Base-by-base conservation (phyloP, 2,113 vertebrate genomes). In the Barnardius zonarius region DNA sequence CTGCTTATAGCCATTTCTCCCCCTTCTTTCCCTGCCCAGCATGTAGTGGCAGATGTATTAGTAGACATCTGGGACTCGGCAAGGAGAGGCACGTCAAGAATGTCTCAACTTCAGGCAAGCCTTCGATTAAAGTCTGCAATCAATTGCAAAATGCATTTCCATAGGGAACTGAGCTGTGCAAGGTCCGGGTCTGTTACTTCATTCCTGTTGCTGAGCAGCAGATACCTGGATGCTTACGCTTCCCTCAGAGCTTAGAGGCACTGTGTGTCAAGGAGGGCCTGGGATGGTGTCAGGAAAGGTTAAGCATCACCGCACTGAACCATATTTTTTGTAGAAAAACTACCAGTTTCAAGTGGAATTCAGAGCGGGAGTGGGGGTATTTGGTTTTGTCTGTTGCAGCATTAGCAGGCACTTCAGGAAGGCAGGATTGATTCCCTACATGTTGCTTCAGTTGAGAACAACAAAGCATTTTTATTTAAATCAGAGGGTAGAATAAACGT, bases 381-480 rank as follows among this genome's bases (percentile, higher is more conserved):
- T 37, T 64, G 39, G 2, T 28, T 46, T 76, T 52, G 9, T 73
- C 66, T 93, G 69, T 75, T 81, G 37, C 46, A 93, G 27, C 54
- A 27, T 79, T 64, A 75, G 55, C 37, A 44, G 67, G 23, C 25
- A 16, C 31, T 86, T 93, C 1, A 14, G 76, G 48, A 67, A 70
- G 66, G 86, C 12, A 62, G 17, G 43, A 75, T 74, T 76, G 73
- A 86, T 77, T 79, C 76, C 41, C 19, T 57, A 73, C 33, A 6
- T 22, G 35, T 92, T 59, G n/a, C 54, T 87, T 95, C 66, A 73
- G 31, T 78, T 82, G 91, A 88, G 48, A 95, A 70, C 84, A 90
- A 77, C 23, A 76, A 62, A 86, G 62, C 28, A 27, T 86, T 95
- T 96, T 95, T 90, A 95, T 97, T 98, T 96, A 97, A 97, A 97